Conservation (phyloP, 2,113 vertebrate genomes). For the Rhinichthys klamathensis region DNA sequence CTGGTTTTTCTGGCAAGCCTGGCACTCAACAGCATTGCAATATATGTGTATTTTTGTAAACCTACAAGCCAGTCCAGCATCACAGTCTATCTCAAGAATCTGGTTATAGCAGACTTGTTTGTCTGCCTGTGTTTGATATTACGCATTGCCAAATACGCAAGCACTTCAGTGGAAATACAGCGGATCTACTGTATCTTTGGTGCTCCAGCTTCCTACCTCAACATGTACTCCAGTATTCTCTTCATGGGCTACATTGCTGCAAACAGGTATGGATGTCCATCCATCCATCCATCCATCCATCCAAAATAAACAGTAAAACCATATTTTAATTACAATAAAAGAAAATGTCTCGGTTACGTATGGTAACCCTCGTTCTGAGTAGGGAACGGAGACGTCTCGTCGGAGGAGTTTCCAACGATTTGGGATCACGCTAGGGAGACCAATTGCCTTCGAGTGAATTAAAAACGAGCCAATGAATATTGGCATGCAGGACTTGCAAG, state of each 20-base stretch:
- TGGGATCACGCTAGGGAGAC: too few relatives aligned
- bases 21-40: constrained; percentile 69
- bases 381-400: too few relatives aligned
- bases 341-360: too few relatives aligned
- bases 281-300: too few relatives aligned
- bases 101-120: constrained; percentile 72
- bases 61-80: constrained; percentile 52
- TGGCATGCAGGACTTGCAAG: too few relatives aligned
- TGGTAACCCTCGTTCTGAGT: too few relatives aligned
- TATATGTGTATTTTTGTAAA: constrained; percentile 71
- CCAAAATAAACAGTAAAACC: too few relatives aligned
- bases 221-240: constrained; percentile 79
- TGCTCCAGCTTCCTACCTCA: constrained; percentile 69
- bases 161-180: constrained; percentile 29
- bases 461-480: too few relatives aligned
- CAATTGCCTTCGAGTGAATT: too few relatives aligned
- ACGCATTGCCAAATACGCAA: constrained; percentile 60
- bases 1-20: constrained; percentile 67
- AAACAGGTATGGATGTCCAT: constrained; percentile 65
- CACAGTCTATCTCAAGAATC: constrained; percentile 74
- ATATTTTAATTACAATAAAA: too few relatives aligned
- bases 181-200: constrained; percentile 69
- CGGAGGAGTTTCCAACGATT: too few relatives aligned
- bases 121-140: constrained; percentile 70
- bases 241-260: constrained; percentile 77